Evolutionary conservation across 2,113 vertebrate genomes (phyloP), one percentile per base, ranked within the genome.

Genomic region (Tauraco erythrolophus): DNA sequence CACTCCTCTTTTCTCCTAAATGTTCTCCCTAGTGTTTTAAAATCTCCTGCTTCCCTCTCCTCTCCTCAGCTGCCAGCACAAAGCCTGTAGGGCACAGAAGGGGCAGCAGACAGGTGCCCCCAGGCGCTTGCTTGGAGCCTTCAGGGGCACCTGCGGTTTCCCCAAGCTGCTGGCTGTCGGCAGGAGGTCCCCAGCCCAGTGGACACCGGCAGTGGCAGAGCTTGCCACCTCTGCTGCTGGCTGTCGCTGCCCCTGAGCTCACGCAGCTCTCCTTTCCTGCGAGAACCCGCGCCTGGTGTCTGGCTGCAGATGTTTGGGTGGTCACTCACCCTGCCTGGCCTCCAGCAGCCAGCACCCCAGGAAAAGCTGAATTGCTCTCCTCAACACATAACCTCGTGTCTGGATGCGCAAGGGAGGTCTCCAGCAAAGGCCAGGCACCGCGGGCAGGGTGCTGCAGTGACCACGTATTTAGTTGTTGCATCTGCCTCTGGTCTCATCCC

Each of bases 401-500:
- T 88, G 72, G 71, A 75, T 48, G 74, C 8, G 5, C 54, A 48
- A 72, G 45, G 25, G 25, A 70, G 35, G 48, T 54, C 58, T 80
- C 50, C 15, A 21, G 88, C 60, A 82, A 86, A 71, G 72, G 21
- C 27, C 84, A 46, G 37, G 30, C 76, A 60, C 50, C 9, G 30
- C 7, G 1, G 92, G 78, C 88, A 83, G 75, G 58, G 30, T 2
- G 3, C 76, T 48, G 89, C 82, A 61, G 51, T 70, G 68, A 77
- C 70, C 11, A 22, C n/a, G 11, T 57, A 46, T 43, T 94, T 62
- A 75, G 77, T 66, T 83, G 70, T 82, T 94, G 65, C 64, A 61
- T 92, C 92, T 95, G 87, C 83, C 88, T 86, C 74, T 50, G 83
- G 69, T 96, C 96, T 95, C 79, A 70, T 71, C 54, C 56, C 82